Evolutionary conservation across 35 echinoderm and acorn worm genomes (phyloP), one percentile per base, ranked within the genome.

Genomic region (Apostichopus japonicus): DNA sequence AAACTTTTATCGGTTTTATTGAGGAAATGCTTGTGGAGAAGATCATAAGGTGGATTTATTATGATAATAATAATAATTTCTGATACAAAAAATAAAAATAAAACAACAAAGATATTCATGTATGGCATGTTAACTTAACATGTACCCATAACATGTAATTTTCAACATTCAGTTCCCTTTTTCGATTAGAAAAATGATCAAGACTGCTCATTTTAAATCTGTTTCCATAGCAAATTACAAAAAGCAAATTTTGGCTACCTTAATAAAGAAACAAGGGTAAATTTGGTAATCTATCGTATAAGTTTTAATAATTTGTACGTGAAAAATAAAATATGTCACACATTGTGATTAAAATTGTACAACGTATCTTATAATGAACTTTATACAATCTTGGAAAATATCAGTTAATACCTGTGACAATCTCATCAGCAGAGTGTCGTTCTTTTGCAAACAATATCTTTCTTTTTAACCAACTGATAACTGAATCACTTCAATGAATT

Each of bases 311-410:
- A 19, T 75, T 7, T 19, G 22, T 75, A 44, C n/a, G 15, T 75
- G 71, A 75, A 75, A 75, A 75, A 75, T 75, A 75, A 75, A 75
- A 75, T 75, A 75, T 75, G 71, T 75, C 15, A 75, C 71, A 75
- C 15, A 75, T 75, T 23, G 71, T 75, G 71, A 75, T 75, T 75
- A 75, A 75, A 75, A 75, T 75, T 75, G 71, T 75, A 75, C 71
- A 75, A 19, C n/a, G 15, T 75, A 75, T 75, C 71, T 75, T 14
- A 75, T 75, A 75, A 75, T 19, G 71, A 75, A 75, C 71, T 75
- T 75, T 75, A 75, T 75, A 75, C n/a, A 19, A 75, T 75, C n/a
- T 75, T 75, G 16, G 71, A 23, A 61, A 61, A 61, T 8, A 61
- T 13, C 57, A 61, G 33, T 44, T 44, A 44, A 44, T 44, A 44